Percentiles rank a stretch among this genome's conserved stretches.
These are phyloP conservation scores for Hippasteria phrygiana DNA, from an alignment of 53 echinoderm and acorn worm genomes.

Conservation along the genomic window DNA sequence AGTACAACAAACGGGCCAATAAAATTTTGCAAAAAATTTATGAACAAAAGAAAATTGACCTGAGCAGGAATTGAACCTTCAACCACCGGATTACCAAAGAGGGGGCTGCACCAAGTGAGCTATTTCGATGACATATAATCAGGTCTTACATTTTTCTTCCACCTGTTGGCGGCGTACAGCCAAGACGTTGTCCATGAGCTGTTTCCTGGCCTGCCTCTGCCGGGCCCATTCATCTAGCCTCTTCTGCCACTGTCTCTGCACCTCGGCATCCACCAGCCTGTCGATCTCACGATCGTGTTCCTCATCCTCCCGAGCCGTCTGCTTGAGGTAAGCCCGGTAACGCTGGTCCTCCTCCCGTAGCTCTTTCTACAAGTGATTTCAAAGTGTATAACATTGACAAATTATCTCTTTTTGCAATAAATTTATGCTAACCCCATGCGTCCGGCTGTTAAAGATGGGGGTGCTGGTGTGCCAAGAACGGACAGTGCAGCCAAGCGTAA, in stretches of 20 bases:
- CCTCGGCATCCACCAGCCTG: slow-evolving; percentile 83
- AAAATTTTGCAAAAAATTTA: no score
- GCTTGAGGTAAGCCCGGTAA: slow-evolving; percentile 86
- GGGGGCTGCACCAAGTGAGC: no score
- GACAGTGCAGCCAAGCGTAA: no score
- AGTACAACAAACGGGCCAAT: no score
- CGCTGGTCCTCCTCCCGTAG: slow-evolving; percentile 93
- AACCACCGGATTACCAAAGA: no score
- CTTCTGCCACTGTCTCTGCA: slow-evolving; percentile 97
- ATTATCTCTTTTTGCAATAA: no score
- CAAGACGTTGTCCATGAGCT: slow-evolving; percentile 93
- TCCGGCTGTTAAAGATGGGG: no score
- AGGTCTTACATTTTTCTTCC: slow-evolving; percentile 82
- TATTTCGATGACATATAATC: neutral
- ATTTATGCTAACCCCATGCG: no score
- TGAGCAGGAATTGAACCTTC: no score
- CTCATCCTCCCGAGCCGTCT: slow-evolving; percentile 82
- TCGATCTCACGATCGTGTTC: slow-evolving; percentile 89
- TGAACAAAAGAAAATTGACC: no score
- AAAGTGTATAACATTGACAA: no score
- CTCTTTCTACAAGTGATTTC: slow-evolving; percentile 94
- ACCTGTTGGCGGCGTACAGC: slow-evolving; percentile 83
- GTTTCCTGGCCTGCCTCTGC: slow-evolving; percentile 89
- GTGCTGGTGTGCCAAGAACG: no score
- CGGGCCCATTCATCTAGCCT: slow-evolving; percentile 91